A percentile compares a stretch with the other conserved stretches of the same genome.
phyloP scores from a whole-genome alignment of 2,797 vertebrate genomes.

The Rachycentron canadum region DNA sequence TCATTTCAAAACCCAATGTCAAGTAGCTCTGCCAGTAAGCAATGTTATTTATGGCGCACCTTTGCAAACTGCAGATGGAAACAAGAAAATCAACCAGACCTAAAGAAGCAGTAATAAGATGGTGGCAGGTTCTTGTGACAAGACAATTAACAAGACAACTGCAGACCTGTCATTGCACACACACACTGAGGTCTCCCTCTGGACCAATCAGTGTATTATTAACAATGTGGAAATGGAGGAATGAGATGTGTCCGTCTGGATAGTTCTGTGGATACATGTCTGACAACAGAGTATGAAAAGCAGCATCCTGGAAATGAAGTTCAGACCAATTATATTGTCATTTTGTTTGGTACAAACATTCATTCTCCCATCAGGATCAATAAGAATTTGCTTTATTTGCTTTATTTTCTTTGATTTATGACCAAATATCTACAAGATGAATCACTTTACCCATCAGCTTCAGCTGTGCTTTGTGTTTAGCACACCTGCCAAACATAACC shows the following conservation, averaged over 20 bases:
- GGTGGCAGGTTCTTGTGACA: constrained; percentile 24
- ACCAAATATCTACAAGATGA: neutral
- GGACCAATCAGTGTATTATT: constrained; percentile 11
- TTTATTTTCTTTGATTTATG: neutral
- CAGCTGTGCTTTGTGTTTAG: neutral
- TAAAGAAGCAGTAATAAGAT: constrained; percentile 26
- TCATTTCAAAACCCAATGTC: constrained; percentile 28
- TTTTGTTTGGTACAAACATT: neutral
- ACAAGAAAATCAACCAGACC: constrained; percentile 25
- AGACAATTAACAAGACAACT: constrained; percentile 25
- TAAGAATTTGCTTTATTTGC: neutral
- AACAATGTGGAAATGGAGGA: neutral
- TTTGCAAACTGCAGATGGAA: constrained; percentile 28
- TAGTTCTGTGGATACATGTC: neutral
- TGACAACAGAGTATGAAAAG: neutral
- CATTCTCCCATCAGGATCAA: neutral
- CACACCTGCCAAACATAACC: neutral
- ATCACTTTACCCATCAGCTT: neutral
- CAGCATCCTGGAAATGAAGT: neutral
- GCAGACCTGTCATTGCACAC: constrained; percentile 5
- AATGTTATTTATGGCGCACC: constrained; percentile 13
- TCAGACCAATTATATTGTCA: neutral
- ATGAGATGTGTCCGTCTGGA: neutral
- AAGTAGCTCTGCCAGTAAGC: constrained; percentile 36
- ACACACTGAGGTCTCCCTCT: neutral